phyloP scores from a whole-genome alignment of 53 echinoderm and acorn worm genomes.

The Actinopyga echinites region DNA sequence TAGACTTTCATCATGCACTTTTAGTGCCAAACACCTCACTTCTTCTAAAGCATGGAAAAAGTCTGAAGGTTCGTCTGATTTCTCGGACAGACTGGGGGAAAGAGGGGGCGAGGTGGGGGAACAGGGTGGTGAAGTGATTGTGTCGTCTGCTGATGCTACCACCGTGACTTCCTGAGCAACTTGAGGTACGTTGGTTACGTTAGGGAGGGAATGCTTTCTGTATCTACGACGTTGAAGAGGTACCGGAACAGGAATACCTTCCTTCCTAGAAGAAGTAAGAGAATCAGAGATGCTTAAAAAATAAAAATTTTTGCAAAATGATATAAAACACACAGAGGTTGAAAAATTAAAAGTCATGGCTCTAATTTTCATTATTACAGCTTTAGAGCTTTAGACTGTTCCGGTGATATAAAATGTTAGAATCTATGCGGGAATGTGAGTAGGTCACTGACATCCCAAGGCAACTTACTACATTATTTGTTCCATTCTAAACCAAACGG shows the following conservation, averaged over 20 bases:
- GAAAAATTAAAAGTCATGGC: too few species aligned
- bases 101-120: background rate
- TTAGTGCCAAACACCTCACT: background rate
- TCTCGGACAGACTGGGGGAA: background rate
- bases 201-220: background rate
- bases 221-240: background rate
- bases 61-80: background rate
- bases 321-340: too few species aligned
- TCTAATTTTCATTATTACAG: too few species aligned
- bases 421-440: too few species aligned
- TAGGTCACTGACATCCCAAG: too few species aligned
- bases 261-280: background rate
- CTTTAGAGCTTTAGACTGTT: too few species aligned
- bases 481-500: too few species aligned
- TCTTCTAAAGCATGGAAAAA: conserved; percentile 10
- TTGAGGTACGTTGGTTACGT: conserved; percentile 16
- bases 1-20: background rate
- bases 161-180: conserved; percentile 36
- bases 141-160: background rate
- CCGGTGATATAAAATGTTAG: too few species aligned
- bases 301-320: too few species aligned
- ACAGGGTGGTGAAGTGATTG: too few species aligned
- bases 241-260: conserved; percentile 8
- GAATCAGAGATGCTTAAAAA: background rate
- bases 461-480: too few species aligned